phyloP scores from a whole-genome alignment of 1,140 invertebrate genomes.

The Mamestra configurata region DNA sequence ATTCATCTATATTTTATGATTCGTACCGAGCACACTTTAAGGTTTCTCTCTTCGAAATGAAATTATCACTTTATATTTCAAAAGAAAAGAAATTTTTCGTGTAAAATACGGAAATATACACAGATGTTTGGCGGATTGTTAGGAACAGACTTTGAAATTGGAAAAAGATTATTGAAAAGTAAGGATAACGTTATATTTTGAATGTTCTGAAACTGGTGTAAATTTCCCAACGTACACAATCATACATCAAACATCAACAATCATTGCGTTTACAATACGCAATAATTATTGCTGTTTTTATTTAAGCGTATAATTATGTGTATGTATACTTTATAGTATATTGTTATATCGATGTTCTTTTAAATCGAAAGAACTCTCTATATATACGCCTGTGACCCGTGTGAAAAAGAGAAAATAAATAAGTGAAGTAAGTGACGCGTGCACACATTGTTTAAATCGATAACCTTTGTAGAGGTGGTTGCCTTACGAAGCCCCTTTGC shows the following conservation, averaged over 20 bases:
- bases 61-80: conserved; percentile 63
- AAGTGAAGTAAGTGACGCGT: conserved; percentile 65
- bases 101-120: conserved; percentile 52
- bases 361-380: background rate
- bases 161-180: conserved; percentile 23
- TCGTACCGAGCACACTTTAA: conserved; percentile 59
- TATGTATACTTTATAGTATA: no score
- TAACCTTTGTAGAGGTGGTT: conserved; percentile 84
- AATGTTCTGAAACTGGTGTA: no score
- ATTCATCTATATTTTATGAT: conserved; percentile 79
- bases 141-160: conserved; percentile 42
- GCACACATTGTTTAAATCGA: conserved; percentile 83
- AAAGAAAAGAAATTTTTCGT: conserved; percentile 52
- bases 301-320: background rate
- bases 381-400: background rate
- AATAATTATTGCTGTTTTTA: background rate
- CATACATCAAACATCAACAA: no score
- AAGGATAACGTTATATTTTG: background rate
- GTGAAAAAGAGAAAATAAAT: conserved; percentile 53
- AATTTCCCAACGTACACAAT: no score
- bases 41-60: conserved; percentile 54
- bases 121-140: conserved; percentile 42
- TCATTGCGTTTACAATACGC: no score
- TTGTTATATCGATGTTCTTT: background rate
- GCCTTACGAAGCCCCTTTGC: conserved; percentile 82